phyloP scores from a whole-genome alignment of 2,888 invertebrate species.

The Timema cristinae region DNA sequence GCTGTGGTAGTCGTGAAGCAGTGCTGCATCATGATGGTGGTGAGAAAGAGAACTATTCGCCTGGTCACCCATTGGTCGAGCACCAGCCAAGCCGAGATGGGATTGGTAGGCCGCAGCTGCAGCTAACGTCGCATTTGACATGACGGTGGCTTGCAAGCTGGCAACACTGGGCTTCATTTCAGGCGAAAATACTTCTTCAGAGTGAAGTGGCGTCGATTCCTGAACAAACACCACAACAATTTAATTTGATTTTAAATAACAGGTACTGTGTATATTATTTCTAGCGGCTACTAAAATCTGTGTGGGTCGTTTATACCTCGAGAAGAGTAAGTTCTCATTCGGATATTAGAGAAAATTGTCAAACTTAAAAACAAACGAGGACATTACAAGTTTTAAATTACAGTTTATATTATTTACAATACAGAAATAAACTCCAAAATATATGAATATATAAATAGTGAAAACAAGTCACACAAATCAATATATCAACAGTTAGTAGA shows the following conservation, averaged over 20 bases:
- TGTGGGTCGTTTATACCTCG: too few species aligned
- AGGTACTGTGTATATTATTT: too few species aligned
- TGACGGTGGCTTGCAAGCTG: constrained; percentile 35
- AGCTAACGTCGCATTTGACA: constrained; percentile 36
- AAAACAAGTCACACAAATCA: too few species aligned
- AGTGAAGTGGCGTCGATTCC: constrained; percentile 34
- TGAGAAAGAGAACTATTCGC: constrained; percentile 7
- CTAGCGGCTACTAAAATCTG: too few species aligned
- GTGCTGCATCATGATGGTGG: constrained; percentile 28
- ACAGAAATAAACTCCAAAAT: too few species aligned
- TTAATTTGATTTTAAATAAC: neutral
- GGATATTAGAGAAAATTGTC: too few species aligned
- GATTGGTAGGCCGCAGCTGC: constrained; percentile 36
- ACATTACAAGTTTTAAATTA: too few species aligned
- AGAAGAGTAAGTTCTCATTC: too few species aligned
- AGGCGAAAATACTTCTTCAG: neutral
- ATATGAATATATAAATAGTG: too few species aligned
- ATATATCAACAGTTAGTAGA: too few species aligned
- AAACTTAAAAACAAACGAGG: too few species aligned
- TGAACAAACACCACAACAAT: neutral
- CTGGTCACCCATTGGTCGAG: constrained; percentile 28
- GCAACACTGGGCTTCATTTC: constrained; percentile 36
- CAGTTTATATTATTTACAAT: too few species aligned
- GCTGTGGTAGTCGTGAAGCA: constrained; percentile 40
- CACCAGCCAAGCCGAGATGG: constrained; percentile 33